Conservation (phyloP, 2,888 invertebrate genomes). For the Cephonodes hylas region DNA sequence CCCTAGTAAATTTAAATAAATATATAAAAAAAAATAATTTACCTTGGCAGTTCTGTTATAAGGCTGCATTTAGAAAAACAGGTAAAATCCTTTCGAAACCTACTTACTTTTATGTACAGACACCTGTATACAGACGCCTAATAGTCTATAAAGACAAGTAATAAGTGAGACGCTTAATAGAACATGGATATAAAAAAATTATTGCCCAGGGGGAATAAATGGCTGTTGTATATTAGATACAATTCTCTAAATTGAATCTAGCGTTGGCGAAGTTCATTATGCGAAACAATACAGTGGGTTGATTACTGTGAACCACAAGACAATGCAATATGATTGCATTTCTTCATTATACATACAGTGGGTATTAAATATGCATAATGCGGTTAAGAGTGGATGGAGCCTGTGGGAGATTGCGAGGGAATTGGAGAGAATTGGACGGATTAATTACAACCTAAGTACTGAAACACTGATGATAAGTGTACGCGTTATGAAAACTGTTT, state of each 20-base stretch:
- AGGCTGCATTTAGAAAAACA: not conserved
- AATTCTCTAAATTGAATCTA: conserved; percentile 15
- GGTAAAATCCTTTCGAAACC: not conserved
- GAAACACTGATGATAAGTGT: not conserved
- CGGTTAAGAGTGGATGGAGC: not conserved
- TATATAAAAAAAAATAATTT: not conserved
- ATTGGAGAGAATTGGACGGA: not conserved
- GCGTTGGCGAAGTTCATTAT: conserved; percentile 11
- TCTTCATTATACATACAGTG: conserved; percentile 8
- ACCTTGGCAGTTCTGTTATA: not conserved
- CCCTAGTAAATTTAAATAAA: too few relatives aligned
- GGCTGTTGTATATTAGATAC: not conserved
- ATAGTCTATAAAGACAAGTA: not conserved
- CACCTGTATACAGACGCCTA: not conserved
- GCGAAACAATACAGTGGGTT: conserved; percentile 14
- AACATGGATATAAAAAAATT: not conserved
- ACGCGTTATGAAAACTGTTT: too few relatives aligned
- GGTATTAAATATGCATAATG: conserved; percentile 3
- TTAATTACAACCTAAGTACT: not conserved
- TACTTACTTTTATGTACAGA: too few relatives aligned
- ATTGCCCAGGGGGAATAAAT: not conserved
- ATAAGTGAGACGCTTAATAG: conserved; percentile 7
- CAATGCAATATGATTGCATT: conserved; percentile 14
- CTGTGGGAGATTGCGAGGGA: not conserved
- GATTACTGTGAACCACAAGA: conserved; percentile 19